A percentile compares a stretch with the other conserved stretches of the same genome.
Conservation (phyloP, 2,888 invertebrate species). For the Gonocerus acuteangulatus region DNA sequence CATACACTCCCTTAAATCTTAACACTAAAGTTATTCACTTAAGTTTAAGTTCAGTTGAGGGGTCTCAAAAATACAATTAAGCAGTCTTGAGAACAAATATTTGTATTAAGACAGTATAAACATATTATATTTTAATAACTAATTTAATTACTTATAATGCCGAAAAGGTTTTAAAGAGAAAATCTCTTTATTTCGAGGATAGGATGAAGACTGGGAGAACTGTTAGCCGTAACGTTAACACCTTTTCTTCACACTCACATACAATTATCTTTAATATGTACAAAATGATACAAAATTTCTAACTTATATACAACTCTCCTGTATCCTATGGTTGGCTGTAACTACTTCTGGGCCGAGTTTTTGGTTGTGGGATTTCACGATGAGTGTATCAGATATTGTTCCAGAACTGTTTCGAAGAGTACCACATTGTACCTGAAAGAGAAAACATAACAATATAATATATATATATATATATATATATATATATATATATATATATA, state of each 20-base stretch:
- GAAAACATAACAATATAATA: too few relatives aligned
- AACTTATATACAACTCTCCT: conserved; percentile 79
- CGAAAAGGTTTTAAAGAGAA: conserved; percentile 3
- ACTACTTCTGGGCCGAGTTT: conserved; percentile 62
- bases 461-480: conserved; percentile 1
- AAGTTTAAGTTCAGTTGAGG: neutral
- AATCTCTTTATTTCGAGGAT: conserved; percentile 8
- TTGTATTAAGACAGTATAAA: conserved; percentile 21
- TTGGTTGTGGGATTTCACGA: conserved; percentile 36
- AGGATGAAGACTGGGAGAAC: conserved; percentile 11
- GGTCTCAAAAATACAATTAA: conserved; percentile 15
- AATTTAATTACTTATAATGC: neutral
- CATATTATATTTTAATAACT: conserved; percentile 15
- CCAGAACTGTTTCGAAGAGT: conserved; percentile 21
- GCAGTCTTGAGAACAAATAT: conserved; percentile 21
- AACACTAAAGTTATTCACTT: neutral
- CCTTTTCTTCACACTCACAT: conserved; percentile 29
- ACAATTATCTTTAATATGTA: conserved; percentile 33
- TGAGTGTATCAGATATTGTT: conserved; percentile 31
- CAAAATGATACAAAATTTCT: conserved; percentile 34
- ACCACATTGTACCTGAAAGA: conserved; percentile 29
- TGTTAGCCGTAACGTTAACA: conserved; percentile 18
- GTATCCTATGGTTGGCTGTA: conserved; percentile 78
- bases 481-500: neutral
- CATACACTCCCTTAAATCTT: too few relatives aligned